Percentiles rank a stretch among this genome's conserved stretches.
Conservation (phyloP, 1,140 invertebrate genomes). For the Oreohelix idahoensis region DNA sequence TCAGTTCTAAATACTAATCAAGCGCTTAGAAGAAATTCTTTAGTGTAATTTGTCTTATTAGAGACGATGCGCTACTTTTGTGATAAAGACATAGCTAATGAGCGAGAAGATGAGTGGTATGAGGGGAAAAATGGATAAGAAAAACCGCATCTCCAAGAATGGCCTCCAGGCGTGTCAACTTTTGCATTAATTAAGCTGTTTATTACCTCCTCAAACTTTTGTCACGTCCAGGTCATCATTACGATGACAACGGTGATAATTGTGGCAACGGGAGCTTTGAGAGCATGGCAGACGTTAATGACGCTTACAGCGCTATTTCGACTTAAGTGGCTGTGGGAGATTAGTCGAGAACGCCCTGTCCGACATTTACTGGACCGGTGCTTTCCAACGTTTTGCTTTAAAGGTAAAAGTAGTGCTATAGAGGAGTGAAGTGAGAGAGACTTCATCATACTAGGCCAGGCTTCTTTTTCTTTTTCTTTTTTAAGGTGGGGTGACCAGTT, state of each 20-base stretch:
- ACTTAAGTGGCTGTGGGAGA: not conserved
- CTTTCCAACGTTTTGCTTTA: no score
- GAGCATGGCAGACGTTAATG: not conserved
- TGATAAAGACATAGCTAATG: slow-evolving; percentile 9
- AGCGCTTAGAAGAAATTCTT: not conserved
- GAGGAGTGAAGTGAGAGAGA: no score
- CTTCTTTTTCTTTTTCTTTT: no score
- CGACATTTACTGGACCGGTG: no score
- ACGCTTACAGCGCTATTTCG: not conserved
- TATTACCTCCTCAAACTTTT: slow-evolving; percentile 11
- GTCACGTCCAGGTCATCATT: slow-evolving; percentile 10
- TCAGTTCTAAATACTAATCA: slow-evolving; percentile 15
- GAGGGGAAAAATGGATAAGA: not conserved
- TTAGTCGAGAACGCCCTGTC: no score
- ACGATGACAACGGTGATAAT: slow-evolving; percentile 6
- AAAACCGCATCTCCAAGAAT: not conserved
- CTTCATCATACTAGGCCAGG: no score
- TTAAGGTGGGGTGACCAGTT: no score
- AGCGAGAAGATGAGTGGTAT: not conserved
- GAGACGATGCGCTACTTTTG: not conserved
- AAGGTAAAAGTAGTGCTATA: no score
- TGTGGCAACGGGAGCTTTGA: not conserved
- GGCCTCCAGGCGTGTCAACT: slow-evolving; percentile 11
- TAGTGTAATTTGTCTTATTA: slow-evolving; percentile 20
- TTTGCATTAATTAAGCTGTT: slow-evolving; percentile 15